Evolutionary conservation across 2,797 vertebrate genomes (phyloP).

Genomic region (Thaleichthys pacificus): DNA sequence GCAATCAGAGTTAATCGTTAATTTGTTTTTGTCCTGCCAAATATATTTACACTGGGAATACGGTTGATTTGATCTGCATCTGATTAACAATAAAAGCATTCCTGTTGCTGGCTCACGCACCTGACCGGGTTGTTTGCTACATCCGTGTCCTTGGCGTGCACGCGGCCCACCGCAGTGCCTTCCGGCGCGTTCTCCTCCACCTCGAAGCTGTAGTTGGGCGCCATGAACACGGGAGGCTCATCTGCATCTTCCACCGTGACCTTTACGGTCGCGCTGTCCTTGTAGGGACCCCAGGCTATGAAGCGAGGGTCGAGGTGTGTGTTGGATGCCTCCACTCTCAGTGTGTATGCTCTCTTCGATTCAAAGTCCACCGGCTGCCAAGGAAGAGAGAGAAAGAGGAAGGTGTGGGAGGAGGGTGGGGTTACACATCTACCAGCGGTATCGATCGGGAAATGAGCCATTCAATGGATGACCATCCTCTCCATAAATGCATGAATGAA

Average conservation of each 20-base stretch:
- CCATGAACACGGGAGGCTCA: conserved; percentile 89
- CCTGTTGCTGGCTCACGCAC: conserved; percentile 59
- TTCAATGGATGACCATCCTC: background rate
- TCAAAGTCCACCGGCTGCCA: conserved; percentile 92
- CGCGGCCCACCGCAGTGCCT: conserved; percentile 88
- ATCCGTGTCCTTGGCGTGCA: conserved; percentile 95
- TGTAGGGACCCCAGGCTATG: conserved; percentile 91
- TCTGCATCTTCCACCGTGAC: conserved; percentile 91
- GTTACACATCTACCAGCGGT: background rate
- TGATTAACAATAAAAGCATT: too few relatives aligned
- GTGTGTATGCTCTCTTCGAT: conserved; percentile 86
- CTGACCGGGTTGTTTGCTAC: conserved; percentile 90
- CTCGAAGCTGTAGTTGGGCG: conserved; percentile 86
- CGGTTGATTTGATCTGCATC: too few relatives aligned
- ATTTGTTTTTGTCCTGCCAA: too few relatives aligned
- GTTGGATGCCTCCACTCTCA: conserved; percentile 94
- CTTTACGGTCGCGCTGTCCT: conserved; percentile 93
- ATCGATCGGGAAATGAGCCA: background rate
- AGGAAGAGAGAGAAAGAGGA: conserved; percentile 13
- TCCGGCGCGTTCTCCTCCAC: conserved; percentile 91
- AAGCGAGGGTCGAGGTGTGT: conserved; percentile 87
- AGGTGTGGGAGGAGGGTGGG: background rate
- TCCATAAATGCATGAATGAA: too few relatives aligned
- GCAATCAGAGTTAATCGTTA: background rate
- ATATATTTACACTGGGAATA: background rate